Conservation (phyloP, 2,888 invertebrate species). For the Marronus borbonicus region DNA sequence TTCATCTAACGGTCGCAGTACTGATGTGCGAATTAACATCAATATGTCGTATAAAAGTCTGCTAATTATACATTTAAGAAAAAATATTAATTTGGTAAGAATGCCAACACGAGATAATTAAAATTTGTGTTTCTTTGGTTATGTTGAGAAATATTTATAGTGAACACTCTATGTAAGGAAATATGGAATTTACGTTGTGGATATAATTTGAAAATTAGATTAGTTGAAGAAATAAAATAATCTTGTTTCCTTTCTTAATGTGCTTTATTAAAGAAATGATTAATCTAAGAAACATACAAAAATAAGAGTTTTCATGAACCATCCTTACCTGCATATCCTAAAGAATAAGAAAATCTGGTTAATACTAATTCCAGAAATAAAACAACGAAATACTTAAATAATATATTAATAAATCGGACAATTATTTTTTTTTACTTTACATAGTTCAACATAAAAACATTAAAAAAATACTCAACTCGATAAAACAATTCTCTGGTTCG, state of each 20-base stretch:
- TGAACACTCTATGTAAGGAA: no score
- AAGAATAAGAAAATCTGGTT: background rate
- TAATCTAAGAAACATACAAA: background rate
- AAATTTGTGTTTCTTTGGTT: no score
- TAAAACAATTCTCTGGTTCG: conserved; percentile 37
- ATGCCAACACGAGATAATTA: no score
- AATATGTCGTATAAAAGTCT: no score
- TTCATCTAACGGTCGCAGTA: no score
- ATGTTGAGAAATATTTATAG: no score
- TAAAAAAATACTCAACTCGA: conserved; percentile 53
- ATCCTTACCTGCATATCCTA: background rate
- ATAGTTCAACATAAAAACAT: conserved; percentile 53
- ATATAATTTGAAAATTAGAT: background rate
- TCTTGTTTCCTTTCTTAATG: background rate
- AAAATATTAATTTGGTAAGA: no score
- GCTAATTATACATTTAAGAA: no score
- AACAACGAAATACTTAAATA: conserved; percentile 48
- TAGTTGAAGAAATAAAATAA: background rate
- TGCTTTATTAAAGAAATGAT: background rate
- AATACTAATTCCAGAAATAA: conserved; percentile 24
- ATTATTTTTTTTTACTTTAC: conserved; percentile 51
- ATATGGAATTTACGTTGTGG: no score
- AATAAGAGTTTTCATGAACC: background rate
- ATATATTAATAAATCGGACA: conserved; percentile 54
- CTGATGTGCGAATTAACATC: no score